phyloP scores from a whole-genome alignment of 2,113 vertebrate genomes.

The Grammomys surdaster region DNA sequence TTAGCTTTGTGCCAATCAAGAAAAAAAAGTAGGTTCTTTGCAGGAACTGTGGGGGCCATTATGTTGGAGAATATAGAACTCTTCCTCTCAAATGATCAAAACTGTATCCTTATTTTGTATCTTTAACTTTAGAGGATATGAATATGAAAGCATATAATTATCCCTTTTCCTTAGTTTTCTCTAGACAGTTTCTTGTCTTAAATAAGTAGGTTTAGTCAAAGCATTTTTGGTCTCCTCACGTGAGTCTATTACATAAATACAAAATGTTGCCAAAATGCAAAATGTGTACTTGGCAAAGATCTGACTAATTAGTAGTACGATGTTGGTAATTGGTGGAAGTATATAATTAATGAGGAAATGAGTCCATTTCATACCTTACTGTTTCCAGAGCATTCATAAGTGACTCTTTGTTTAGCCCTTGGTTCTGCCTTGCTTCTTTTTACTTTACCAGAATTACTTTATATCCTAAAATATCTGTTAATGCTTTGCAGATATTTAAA shows the following conservation, averaged over 20 bases:
- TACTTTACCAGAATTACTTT: constrained; percentile 23
- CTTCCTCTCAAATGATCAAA: constrained; percentile 20
- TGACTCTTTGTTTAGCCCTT: not conserved
- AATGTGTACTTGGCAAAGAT: not conserved
- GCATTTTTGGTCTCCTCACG: not conserved
- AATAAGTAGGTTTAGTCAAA: not conserved
- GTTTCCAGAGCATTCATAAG: not conserved
- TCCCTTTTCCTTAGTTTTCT: not conserved
- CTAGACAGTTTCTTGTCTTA: not conserved
- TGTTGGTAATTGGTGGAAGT: constrained; percentile 24
- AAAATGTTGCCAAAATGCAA: not conserved
- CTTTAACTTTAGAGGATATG: not conserved
- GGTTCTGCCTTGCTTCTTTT: not conserved
- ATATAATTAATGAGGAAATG: constrained; percentile 47
- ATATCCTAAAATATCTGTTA: not conserved
- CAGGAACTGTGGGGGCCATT: not conserved
- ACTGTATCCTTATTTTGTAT: not conserved
- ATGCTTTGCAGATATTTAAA: not conserved
- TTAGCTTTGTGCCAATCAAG: constrained; percentile 36
- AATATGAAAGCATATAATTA: not conserved
- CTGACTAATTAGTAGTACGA: not conserved
- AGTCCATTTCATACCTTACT: not conserved
- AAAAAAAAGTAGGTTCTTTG: not conserved
- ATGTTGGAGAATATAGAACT: not conserved
- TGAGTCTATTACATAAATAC: not conserved